Evolutionary conservation across 2,113 vertebrate species (phyloP).

Genomic region (Hemicordylus capensis): DNA sequence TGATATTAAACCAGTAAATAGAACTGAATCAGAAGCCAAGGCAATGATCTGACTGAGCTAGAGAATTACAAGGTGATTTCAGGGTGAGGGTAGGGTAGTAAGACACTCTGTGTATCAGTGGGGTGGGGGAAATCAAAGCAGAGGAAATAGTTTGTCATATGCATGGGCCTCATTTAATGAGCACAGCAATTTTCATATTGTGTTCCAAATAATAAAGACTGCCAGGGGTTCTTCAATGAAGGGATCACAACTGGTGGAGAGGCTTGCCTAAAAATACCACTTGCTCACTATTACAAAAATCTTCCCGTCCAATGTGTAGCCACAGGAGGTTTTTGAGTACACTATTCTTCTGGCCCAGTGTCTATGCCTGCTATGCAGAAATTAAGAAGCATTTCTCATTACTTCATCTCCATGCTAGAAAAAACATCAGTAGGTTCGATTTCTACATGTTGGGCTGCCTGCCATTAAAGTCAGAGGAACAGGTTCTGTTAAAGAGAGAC

Average conservation of each 20-base stretch:
- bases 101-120: not conserved
- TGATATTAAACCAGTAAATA: not conserved
- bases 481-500: no score
- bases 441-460: no score
- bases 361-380: no score
- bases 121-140: conserved; percentile 12
- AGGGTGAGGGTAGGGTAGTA: conserved; percentile 3
- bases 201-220: not conserved
- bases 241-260: not conserved
- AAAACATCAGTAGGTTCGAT: no score
- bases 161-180: conserved; percentile 16
- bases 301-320: not conserved
- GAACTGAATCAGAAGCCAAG: not conserved
- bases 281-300: not conserved
- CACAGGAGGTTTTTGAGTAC: not conserved
- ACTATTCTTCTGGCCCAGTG: not conserved
- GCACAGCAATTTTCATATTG: not conserved
- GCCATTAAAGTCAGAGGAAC: no score
- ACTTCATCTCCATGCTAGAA: no score
- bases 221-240: not conserved
- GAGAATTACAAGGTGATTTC: not conserved
- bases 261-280: not conserved
- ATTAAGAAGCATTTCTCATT: no score
- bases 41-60: not conserved
- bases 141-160: conserved; percentile 15